Base-by-base conservation (phyloP, 1,140 invertebrate genomes). In the Pseudomyrmex concolor region DNA sequence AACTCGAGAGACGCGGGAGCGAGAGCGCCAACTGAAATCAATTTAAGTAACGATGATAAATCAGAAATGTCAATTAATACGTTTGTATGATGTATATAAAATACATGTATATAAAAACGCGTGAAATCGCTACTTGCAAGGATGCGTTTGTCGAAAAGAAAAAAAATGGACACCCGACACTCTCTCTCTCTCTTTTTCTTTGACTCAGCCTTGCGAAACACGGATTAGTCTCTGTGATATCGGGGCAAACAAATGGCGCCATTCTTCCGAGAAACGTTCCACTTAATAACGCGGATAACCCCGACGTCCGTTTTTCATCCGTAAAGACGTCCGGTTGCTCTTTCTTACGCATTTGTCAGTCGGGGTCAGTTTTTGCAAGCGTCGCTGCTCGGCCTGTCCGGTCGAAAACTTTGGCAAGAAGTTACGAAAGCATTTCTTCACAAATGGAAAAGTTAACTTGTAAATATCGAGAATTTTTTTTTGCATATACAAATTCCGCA, bases 251-350 rank as follows among this genome's bases (percentile, higher is more conserved):
- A 89, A 91, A 91, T 87, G 85, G 81, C 85, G 84, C 63, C 73
- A 85, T 87, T 82, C 74, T 83, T 59, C 72, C 70, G 82, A 85
- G 85, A 90, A 91, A 89, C 86, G 78, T 67, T 62, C 67, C 83
- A 71, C 82, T 84, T 89, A 87, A 89, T 89, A 87, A 89, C 64
- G 63, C 87, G 77, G 86, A 88, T 83, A 88, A 87, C 73, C 82
- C 67, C 66, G 17, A 48, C 62, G 77, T 84, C 54, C 77, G 87
- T 87, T 87, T 62, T 80, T 88, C 85, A 88, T 88, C 83, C 78
- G 84, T 88, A 83, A 88, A 89, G 54, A 83, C 84, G 86, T 88
- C 84, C 86, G 64, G 78, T 62, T 78, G 72, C 63, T 78, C 60
- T 59, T 84, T 60, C 68, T 55, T 48, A 45, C 64, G 62, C 81